Base-by-base conservation (phyloP, 2,797 vertebrate species). In the Triplophysa yarkandensis region DNA sequence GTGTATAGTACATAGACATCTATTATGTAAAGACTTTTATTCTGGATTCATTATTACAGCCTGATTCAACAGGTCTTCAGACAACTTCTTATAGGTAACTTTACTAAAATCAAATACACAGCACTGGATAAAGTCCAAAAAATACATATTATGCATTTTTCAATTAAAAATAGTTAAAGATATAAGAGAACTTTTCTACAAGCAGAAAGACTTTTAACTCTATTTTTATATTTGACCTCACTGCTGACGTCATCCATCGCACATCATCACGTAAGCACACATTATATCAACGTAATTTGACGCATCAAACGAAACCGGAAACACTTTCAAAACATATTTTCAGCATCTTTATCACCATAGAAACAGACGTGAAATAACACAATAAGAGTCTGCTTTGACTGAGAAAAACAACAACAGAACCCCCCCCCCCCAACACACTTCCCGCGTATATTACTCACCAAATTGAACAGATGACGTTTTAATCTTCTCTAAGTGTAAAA, bases 401-500 rank as follows among this genome's bases (percentile, higher is more conserved):
- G 55, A 54, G 77, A 39, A 68, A 70, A 72, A 67, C 68, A 64
- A 43, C 66, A 58, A 7, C 44, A 39, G 13, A 61, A 32, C 50
- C 43, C 63, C 68, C 39, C 62, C 63, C 68, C 64, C 66, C 9
- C 13, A 23, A 62, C 13, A n/a, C 4, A 25, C 54, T 61, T 48
- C 43, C 17, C 16, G 7, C 41, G 23, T 43, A 21, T 41, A 25
- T 13, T 39, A 34, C 83, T 81, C 72, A 84, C 83, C 81, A 27
- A 57, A 30, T 28, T 16, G 16, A 48, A 50, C 27, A 16, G 48
- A 16, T 27, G 11, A 58, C 14, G 30, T 14, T 50, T 28, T 57
- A 7, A 1, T 6, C 30, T 34, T 16, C 5, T 76, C 4, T 23
- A 4, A 3, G n/a, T 4, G 54, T 67, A 27, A 4, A 19, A 48